Conservation (phyloP, 1,140 invertebrate species). For the Zaprionus davidi region DNA sequence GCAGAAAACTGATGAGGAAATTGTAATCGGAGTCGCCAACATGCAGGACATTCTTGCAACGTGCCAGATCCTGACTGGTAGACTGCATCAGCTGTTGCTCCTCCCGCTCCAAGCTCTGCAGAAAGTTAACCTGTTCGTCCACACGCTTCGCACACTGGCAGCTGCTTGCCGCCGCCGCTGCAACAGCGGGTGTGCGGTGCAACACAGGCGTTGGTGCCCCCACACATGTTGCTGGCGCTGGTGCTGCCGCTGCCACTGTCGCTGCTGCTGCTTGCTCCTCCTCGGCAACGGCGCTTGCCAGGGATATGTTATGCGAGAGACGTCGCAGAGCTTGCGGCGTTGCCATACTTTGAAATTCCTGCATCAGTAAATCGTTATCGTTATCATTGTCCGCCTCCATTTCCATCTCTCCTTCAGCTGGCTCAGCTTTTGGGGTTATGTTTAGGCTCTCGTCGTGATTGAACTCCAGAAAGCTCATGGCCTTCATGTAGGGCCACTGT, state of each 20-base stretch:
- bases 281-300: slow-evolving; percentile 68
- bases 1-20: slow-evolving; percentile 78
- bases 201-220: not conserved
- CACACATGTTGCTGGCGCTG: not conserved
- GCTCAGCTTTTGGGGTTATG: slow-evolving; percentile 46
- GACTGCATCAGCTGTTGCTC: slow-evolving; percentile 79
- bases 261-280: slow-evolving; percentile 41
- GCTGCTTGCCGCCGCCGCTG: slow-evolving; percentile 52
- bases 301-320: slow-evolving; percentile 70
- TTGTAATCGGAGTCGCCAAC: slow-evolving; percentile 80
- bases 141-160: slow-evolving; percentile 76
- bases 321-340: slow-evolving; percentile 72
- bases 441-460: slow-evolving; percentile 42
- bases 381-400: slow-evolving; percentile 75
- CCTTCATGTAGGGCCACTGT: slow-evolving; percentile 62
- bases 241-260: not conserved
- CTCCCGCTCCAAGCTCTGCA: slow-evolving; percentile 69
- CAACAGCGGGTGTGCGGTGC: slow-evolving; percentile 24
- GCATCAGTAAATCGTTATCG: slow-evolving; percentile 69
- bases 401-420: slow-evolving; percentile 43
- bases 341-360: slow-evolving; percentile 65
- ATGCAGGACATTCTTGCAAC: slow-evolving; percentile 68
- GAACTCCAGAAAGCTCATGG: slow-evolving; percentile 61
- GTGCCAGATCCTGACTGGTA: slow-evolving; percentile 70
- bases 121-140: slow-evolving; percentile 76